Percentiles rank a stretch among this genome's conserved stretches.
Evolutionary conservation across 2,797 vertebrate genomes (phyloP).

Genomic region (Morelia viridis): DNA sequence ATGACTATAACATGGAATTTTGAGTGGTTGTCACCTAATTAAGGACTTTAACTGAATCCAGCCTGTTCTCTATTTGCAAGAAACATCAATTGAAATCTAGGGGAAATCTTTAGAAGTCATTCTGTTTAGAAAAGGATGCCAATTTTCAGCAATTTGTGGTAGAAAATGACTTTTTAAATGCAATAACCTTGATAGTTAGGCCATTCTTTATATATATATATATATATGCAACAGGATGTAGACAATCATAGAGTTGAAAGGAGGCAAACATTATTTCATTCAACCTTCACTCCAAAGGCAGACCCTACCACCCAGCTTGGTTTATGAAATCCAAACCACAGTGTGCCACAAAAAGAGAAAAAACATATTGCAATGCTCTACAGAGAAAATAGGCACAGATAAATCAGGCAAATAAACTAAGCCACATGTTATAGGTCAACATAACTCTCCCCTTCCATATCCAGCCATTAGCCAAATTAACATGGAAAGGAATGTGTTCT

Average conservation of each 20-base stretch:
- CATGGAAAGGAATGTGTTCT: background rate
- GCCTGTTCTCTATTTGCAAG: background rate
- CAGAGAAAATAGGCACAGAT: background rate
- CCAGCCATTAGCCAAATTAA: background rate
- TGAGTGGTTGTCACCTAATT: background rate
- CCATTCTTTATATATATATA: background rate
- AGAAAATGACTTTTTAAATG: background rate
- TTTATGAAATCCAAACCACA: conserved; percentile 1
- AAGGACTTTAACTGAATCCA: background rate
- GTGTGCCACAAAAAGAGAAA: background rate
- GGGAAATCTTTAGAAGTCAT: background rate
- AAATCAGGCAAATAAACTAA: background rate
- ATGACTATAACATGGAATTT: background rate
- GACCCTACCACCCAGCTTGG: background rate
- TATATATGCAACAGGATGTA: background rate
- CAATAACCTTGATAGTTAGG: background rate
- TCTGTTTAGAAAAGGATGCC: background rate
- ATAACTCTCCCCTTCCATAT: background rate
- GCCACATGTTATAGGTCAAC: background rate
- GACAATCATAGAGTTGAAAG: background rate
- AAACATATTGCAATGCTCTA: background rate
- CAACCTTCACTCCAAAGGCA: background rate
- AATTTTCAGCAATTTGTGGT: background rate
- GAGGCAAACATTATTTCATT: background rate
- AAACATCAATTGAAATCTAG: background rate